Evolutionary conservation across 2,113 vertebrate genomes (phyloP).

Genomic region (Monarcha castaneiventris): DNA sequence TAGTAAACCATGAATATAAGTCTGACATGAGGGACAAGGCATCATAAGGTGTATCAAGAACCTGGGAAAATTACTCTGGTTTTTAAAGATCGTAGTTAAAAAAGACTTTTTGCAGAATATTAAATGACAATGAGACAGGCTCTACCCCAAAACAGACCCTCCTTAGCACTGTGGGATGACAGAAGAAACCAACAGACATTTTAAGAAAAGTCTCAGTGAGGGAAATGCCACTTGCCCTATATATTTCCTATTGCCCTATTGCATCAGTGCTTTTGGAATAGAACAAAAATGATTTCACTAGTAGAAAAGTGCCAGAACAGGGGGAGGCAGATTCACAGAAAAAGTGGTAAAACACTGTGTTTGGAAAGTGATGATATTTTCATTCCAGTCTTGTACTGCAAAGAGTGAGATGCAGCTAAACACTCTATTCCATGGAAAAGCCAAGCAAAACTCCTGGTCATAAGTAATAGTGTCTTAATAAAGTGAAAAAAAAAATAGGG

Average conservation of each 20-base stretch:
- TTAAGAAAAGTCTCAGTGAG: background rate
- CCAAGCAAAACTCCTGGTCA: background rate
- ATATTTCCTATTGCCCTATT: background rate
- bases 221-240: background rate
- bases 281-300: background rate
- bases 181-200: background rate
- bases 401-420: background rate
- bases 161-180: background rate
- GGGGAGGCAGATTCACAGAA: background rate
- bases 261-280: background rate
- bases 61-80: background rate
- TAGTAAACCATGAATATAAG: background rate
- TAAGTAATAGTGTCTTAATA: background rate
- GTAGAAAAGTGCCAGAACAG: background rate
- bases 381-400: background rate
- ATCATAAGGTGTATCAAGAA: background rate
- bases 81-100: background rate
- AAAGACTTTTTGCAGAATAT: background rate
- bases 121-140: background rate
- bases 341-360: background rate
- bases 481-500: background rate
- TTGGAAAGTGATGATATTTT: background rate
- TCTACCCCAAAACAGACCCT: background rate
- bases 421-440: background rate
- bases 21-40: background rate